Evolutionary conservation across 2,888 invertebrate genomes (phyloP), one percentile per base, ranked within the genome.

Genomic region (Parnassius mnemosyne): DNA sequence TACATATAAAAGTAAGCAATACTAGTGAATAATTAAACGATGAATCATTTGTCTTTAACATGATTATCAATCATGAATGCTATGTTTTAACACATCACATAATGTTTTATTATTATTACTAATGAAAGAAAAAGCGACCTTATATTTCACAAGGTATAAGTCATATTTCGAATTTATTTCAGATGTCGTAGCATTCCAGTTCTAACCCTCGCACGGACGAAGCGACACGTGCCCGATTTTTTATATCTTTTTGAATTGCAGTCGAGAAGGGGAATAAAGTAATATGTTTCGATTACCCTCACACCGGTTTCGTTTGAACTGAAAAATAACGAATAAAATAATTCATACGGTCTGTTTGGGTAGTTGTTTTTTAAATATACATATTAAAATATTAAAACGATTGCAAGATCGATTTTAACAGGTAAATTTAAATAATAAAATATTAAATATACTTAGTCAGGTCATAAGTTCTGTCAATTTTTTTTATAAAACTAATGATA

Each of bases 231-330:
- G 69, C 71, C 68, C 66, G 57, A 68, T 72, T 78, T 81, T 79
- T 79, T 80, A 67, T 66, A 69, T 74, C 69, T 74, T 77, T 82
- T 83, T 76, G 74, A 74, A 63, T 63, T 47, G 72, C 74, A 71
- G 70, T 63, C 72, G 69, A 72, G 43, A 70, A 77, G 71, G 71
- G 69, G 71, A 76, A 78, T 74, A 69, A 75, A 68, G 78, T 81
- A 80, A 84, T 85, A 81, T 79, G 80, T 84, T 84, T 80, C 80
- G 80, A 85, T 86, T 83, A 81, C 76, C 73, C 75, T 76, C 77
- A 75, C 75, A 73, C 74, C 71, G 74, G 76, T 72, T 78, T 73
- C 77, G 75, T 74, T 78, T 76, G 71, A 75, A 81, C 81, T 85
- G 81, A 83, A 83, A 83, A 80, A 84, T 84, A 76, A 20, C 20